Percentiles rank a stretch among this genome's conserved stretches.
Evolutionary conservation across 2,113 vertebrate species (phyloP).

Genomic region (Galbula dea): DNA sequence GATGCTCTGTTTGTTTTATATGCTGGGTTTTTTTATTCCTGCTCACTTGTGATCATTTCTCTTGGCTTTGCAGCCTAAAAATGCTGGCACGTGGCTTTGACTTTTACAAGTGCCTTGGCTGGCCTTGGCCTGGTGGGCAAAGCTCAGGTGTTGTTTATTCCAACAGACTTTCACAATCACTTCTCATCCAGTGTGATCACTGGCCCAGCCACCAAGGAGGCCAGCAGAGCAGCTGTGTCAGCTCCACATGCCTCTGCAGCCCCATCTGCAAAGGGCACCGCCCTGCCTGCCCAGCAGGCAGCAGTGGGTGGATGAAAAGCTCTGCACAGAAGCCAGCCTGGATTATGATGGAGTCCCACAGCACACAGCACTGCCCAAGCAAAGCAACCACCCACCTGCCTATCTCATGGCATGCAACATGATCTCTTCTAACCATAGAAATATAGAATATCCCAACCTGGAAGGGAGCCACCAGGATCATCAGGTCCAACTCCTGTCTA

Average conservation of each 20-base stretch:
- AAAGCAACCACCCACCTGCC: not conserved
- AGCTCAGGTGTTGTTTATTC: not conserved
- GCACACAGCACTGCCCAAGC: not conserved
- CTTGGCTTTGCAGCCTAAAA: not conserved
- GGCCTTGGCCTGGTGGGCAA: not conserved
- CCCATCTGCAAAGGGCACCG: no score
- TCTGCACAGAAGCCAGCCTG: not conserved
- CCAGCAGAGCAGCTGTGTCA: no score
- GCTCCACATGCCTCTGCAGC: fast-evolving
- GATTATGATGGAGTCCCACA: not conserved
- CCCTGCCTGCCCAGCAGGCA: no score
- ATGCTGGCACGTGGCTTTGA: not conserved
- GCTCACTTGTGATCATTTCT: not conserved
- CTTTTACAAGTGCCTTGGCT: not conserved
- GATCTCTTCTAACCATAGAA: not conserved
- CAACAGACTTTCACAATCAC: not conserved
- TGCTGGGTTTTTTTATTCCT: not conserved
- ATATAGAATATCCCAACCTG: no score
- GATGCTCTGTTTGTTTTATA: not conserved
- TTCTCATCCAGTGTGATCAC: not conserved
- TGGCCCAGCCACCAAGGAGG: fast-evolving
- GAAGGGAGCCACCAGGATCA: no score
- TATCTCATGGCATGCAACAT: not conserved
- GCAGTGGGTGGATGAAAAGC: not conserved
- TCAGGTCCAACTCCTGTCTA: no score